These are phyloP conservation scores for Drosophila kurseongensis DNA, from an alignment of 1,140 invertebrate genomes.

Conservation along the genomic window DNA sequence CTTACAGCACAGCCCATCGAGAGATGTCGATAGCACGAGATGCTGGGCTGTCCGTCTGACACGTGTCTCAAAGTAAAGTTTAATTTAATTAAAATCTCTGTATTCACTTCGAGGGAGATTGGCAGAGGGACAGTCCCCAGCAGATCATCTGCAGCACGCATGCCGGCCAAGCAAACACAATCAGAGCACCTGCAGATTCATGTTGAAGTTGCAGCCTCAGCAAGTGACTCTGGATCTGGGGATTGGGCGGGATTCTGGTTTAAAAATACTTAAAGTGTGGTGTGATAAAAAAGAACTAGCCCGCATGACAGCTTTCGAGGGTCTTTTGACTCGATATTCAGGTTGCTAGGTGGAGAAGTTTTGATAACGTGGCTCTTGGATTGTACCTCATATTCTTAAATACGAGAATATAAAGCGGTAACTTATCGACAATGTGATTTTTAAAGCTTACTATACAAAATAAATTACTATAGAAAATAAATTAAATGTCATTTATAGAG, in stretches of 20 bases:
- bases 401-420: too few species aligned
- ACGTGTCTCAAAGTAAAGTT: conserved; percentile 80
- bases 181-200: conserved; percentile 47
- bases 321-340: neutral
- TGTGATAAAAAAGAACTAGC: conserved; percentile 45
- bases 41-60: conserved; percentile 42
- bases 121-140: conserved; percentile 24
- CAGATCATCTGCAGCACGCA: conserved; percentile 77
- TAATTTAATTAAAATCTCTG: conserved; percentile 82
- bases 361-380: neutral
- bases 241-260: neutral
- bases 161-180: conserved; percentile 67
- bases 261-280: conserved; percentile 29
- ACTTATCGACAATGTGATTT: too few species aligned
- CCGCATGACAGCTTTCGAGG: conserved; percentile 18
- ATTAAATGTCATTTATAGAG: too few species aligned
- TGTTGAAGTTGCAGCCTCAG: conserved; percentile 6
- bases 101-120: conserved; percentile 33
- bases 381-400: too few species aligned
- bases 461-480: too few species aligned
- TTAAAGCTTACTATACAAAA: too few species aligned
- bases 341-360: neutral
- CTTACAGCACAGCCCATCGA: conserved; percentile 21
- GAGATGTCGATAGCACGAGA: conserved; percentile 38
- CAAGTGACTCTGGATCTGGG: conserved; percentile 1